Conservation (phyloP, 2,888 invertebrate species). For the Lucinisca nassula region DNA sequence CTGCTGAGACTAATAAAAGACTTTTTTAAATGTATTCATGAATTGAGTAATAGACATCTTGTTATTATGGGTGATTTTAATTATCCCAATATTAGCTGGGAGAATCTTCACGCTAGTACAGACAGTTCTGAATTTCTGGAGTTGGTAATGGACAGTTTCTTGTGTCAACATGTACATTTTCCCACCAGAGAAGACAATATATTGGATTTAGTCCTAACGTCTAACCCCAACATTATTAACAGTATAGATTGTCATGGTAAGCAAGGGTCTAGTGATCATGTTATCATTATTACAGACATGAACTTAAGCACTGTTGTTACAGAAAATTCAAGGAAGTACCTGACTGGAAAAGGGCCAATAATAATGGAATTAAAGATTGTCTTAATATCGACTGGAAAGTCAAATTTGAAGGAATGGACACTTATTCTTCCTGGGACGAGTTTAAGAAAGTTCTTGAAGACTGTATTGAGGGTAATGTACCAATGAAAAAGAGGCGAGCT, state of each 20-base stretch:
- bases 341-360: not conserved
- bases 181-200: not conserved
- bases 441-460: not conserved
- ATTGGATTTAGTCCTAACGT: not conserved
- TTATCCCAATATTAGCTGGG: slow-evolving; percentile 16
- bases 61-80: slow-evolving; percentile 7
- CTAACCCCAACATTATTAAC: not conserved
- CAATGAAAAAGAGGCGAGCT: not conserved
- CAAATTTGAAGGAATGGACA: not conserved
- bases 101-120: not conserved
- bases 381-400: not conserved
- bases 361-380: not conserved
- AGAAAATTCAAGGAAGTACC: not conserved
- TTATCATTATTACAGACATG: not conserved
- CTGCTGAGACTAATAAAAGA: no score
- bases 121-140: not conserved
- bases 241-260: not conserved
- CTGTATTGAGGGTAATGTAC: not conserved
- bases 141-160: slow-evolving; percentile 1
- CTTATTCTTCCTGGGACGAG: not conserved
- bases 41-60: not conserved
- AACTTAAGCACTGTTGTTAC: not conserved
- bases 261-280: not conserved
- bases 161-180: slow-evolving; percentile 12
- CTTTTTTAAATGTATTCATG: no score